phyloP scores from a whole-genome alignment of 35 echinoderm and acorn worm species.

The Apostichopus japonicus region DNA sequence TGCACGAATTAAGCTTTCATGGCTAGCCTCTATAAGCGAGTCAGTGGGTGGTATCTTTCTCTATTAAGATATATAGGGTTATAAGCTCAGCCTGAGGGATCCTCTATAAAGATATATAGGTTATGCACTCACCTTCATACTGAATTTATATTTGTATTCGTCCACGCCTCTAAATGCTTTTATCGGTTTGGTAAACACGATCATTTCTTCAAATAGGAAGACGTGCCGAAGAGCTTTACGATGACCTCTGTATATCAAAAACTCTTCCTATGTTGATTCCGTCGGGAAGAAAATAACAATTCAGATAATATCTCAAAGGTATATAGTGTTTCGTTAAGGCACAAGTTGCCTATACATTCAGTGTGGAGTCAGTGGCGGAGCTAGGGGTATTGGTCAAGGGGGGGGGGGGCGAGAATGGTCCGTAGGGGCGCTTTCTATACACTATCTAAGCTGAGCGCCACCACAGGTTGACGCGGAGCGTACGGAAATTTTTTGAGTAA shows the following conservation, averaged over 20 bases:
- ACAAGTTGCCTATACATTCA: too few species aligned
- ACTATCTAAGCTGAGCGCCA: too few species aligned
- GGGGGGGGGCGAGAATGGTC: too few species aligned
- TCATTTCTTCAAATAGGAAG: slow-evolving; percentile 92
- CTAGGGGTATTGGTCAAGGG: too few species aligned
- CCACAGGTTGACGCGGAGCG: too few species aligned
- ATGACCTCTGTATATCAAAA: slow-evolving; percentile 85
- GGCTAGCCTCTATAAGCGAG: background rate
- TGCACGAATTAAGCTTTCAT: too few species aligned
- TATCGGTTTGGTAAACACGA: slow-evolving; percentile 81
- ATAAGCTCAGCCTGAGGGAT: too few species aligned
- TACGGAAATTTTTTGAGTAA: too few species aligned
- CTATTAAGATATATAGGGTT: background rate
- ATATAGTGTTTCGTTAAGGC: background rate
- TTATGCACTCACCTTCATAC: slow-evolving; percentile 74
- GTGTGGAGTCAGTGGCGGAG: too few species aligned
- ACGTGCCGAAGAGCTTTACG: slow-evolving; percentile 83
- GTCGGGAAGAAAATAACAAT: background rate
- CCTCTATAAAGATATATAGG: background rate
- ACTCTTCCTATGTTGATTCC: slow-evolving; percentile 71
- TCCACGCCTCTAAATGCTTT: slow-evolving; percentile 74
- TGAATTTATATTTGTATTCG: slow-evolving; percentile 87
- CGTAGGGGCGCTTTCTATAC: too few species aligned
- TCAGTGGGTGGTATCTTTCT: background rate
- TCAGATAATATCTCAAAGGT: background rate